Percentiles rank a stretch among this genome's conserved stretches.
phyloP scores from a whole-genome alignment of 2,113 vertebrate species.

The Sclerurus mexicanus region DNA sequence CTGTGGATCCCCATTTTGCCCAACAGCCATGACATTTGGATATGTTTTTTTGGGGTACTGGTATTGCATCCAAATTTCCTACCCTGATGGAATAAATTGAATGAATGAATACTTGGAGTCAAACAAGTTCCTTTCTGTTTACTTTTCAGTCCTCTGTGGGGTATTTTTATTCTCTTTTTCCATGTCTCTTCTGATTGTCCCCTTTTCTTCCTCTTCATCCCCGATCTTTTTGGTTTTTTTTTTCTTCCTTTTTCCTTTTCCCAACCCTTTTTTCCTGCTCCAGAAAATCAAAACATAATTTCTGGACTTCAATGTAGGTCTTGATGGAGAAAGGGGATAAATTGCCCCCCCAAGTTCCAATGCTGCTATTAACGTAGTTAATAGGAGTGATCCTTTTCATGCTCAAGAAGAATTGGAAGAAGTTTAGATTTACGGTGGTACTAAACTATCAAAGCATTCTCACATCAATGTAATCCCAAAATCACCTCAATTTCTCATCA shows the following conservation, averaged over 20 bases:
- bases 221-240: background rate
- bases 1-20: background rate
- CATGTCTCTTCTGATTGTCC: background rate
- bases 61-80: background rate
- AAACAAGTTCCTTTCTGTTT: background rate
- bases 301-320: background rate
- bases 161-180: background rate
- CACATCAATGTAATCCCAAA: background rate
- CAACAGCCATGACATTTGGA: background rate
- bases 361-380: background rate
- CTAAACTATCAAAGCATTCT: background rate
- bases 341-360: background rate
- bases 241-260: background rate
- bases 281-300: background rate
- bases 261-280: background rate
- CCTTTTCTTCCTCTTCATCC: background rate
- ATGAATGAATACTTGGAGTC: background rate
- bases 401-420: background rate
- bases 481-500: background rate
- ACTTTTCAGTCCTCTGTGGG: background rate
- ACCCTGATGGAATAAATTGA: background rate
- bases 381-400: background rate
- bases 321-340: background rate
- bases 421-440: background rate
- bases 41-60: background rate